Evolutionary conservation across 2,113 vertebrate species (phyloP).

Genomic region (Tragulus kanchil): DNA sequence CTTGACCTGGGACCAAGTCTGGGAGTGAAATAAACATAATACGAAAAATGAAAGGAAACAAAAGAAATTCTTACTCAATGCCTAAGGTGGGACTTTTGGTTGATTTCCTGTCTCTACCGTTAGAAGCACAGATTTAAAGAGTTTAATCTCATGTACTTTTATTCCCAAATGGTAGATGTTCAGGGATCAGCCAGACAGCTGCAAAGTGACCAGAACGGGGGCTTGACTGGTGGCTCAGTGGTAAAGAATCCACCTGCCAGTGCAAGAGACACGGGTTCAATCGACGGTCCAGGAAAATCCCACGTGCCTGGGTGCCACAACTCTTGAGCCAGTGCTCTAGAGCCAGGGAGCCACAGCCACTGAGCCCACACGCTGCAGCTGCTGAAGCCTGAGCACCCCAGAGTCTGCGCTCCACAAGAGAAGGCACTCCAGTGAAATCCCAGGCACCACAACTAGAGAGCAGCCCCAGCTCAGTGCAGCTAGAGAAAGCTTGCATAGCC

Average conservation of each 20-base stretch:
- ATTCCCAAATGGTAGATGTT: not conserved
- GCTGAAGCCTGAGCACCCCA: not conserved
- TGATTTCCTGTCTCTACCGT: not conserved
- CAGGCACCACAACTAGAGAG: not conserved
- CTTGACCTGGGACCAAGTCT: not conserved
- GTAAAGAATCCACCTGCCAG: not conserved
- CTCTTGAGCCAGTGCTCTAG: not conserved
- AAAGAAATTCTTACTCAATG: not conserved
- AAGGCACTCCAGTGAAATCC: rapidly evolving
- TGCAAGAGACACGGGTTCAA: not conserved
- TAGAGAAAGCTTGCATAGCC: not conserved
- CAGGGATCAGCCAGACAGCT: not conserved
- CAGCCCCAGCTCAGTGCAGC: not conserved
- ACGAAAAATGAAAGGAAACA: not conserved
- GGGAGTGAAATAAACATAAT: not conserved
- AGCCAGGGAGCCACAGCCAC: not conserved
- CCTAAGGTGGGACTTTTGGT: not conserved
- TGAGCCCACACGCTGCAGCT: not conserved
- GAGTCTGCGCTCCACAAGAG: not conserved
- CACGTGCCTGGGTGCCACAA: not conserved
- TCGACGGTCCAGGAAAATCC: not conserved
- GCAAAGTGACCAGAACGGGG: not conserved
- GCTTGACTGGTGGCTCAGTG: not conserved
- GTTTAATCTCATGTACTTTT: not conserved
- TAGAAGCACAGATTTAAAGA: not conserved